Evolutionary conservation across 2,113 vertebrate genomes (phyloP).

Genomic region (Corythoichthys haematopterus): DNA sequence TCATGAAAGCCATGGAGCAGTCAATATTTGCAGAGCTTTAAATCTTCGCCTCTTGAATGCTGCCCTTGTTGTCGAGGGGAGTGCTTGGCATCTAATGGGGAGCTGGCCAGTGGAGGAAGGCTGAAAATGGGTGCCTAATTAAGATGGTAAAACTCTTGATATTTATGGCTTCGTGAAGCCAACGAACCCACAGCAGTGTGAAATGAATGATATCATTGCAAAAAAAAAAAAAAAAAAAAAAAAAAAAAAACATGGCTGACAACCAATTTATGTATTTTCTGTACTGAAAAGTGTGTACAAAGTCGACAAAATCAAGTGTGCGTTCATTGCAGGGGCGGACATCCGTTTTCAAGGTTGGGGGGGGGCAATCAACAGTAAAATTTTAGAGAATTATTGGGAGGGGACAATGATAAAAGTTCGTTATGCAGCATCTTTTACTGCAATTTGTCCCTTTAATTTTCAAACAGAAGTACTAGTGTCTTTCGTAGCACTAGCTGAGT

Average conservation of each 20-base stretch:
- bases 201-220: constrained; percentile 16
- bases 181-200: constrained; percentile 10
- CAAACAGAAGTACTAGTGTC: too few species aligned
- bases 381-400: too few species aligned
- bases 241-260: not conserved
- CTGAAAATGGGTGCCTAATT: constrained; percentile 51
- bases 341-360: too few species aligned
- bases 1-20: constrained; percentile 23
- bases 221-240: not conserved
- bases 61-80: constrained; percentile 56
- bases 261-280: not conserved
- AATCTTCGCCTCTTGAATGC: constrained; percentile 57
- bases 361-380: too few species aligned
- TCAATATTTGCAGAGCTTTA: constrained; percentile 56
- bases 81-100: constrained; percentile 51
- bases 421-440: too few species aligned
- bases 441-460: too few species aligned
- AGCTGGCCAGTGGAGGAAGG: constrained; percentile 47
- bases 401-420: too few species aligned
- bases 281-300: not conserved
- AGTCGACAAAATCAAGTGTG: constrained; percentile 7
- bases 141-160: constrained; percentile 50
- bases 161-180: constrained; percentile 37
- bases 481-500: too few species aligned
- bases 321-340: not conserved